Evolutionary conservation across 2,113 vertebrate genomes (phyloP).

Genomic region (Mobula birostris): DNA sequence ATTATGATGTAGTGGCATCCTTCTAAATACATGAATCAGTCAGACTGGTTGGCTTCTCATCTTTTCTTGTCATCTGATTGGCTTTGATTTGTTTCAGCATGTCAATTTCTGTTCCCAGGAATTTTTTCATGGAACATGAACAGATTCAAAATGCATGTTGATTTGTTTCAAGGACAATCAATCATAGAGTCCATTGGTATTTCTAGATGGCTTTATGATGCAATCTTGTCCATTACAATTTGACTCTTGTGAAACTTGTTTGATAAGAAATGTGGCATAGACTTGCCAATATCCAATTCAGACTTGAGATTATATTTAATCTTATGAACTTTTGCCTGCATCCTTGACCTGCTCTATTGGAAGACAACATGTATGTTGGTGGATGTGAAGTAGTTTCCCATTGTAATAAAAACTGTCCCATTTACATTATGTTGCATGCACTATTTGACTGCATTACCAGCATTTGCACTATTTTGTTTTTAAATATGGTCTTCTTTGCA

Average conservation of each 20-base stretch:
- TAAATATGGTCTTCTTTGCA: background rate
- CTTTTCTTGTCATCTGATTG: background rate
- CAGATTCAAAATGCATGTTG: background rate
- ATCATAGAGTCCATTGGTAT: background rate
- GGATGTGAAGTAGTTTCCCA: background rate
- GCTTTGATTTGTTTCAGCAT: background rate
- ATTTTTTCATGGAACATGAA: background rate
- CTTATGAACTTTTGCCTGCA: background rate
- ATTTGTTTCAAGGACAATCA: background rate
- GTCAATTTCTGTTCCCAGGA: no score
- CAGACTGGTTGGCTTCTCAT: background rate
- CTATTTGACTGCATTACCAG: background rate
- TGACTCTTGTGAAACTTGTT: background rate
- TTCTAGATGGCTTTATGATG: background rate
- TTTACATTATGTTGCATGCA: background rate
- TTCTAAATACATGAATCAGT: background rate
- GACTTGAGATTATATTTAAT: background rate
- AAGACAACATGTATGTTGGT: background rate
- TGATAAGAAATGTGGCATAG: background rate
- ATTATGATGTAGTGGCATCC: background rate
- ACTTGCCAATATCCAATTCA: background rate
- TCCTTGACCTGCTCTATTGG: background rate
- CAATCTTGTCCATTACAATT: background rate
- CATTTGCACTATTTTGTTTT: background rate
- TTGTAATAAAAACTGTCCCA: no score